Evolutionary conservation across 23 tunicate species (phyloP).

Genomic region (Trididemnum clinides): DNA sequence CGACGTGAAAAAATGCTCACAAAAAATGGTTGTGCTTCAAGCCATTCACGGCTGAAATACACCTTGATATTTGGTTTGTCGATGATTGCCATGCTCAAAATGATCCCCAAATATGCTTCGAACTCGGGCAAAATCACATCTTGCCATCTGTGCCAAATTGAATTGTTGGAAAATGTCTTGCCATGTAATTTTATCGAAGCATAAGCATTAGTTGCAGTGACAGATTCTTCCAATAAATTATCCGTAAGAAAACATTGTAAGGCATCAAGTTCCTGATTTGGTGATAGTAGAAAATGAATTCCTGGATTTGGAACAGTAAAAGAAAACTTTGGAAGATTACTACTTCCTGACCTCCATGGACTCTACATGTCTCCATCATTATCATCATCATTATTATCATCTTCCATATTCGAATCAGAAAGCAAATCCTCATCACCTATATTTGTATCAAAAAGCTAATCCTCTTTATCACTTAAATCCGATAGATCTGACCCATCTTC

Average conservation of each 20-base stretch:
- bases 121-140: constrained; percentile 7
- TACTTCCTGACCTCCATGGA: not conserved
- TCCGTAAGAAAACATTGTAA: constrained; percentile 5
- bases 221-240: not conserved
- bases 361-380: not conserved
- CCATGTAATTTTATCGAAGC: not conserved
- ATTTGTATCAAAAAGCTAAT: not conserved
- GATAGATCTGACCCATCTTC: not conserved
- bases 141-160: constrained; percentile 12
- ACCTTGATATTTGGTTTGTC: constrained; percentile 7
- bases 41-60: not conserved
- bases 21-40: constrained; percentile 1
- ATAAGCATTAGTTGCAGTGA: constrained; percentile 25
- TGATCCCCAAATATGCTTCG: constrained; percentile 26
- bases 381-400: not conserved
- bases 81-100: constrained; percentile 1
- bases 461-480: constrained; percentile 3
- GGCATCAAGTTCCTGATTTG: not conserved
- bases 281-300: not conserved
- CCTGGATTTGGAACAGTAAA: not conserved
- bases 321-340: not conserved
- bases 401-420: not conserved
- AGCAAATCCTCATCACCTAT: not conserved
- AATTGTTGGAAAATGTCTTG: not conserved
- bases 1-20: constrained; percentile 3